Evolutionary conservation across 1,140 invertebrate genomes (phyloP).

Genomic region (Homalodisca vitripennis): DNA sequence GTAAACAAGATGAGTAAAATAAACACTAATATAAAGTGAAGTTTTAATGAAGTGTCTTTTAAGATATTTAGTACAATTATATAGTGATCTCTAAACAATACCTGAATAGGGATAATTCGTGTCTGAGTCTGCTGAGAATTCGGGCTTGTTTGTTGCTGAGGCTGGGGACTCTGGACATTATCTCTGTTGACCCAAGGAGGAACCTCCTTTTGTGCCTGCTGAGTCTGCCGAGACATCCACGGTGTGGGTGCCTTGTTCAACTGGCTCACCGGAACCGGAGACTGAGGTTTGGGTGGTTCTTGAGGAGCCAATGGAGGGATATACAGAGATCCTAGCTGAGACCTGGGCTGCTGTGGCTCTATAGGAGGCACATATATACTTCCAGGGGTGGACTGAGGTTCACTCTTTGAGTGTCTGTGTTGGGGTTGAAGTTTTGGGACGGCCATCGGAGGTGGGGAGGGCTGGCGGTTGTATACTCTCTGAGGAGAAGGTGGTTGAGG

Average conservation of each 20-base stretch:
- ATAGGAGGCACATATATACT: slow-evolving; percentile 41
- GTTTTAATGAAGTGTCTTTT: not conserved
- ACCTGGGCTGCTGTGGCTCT: slow-evolving; percentile 30
- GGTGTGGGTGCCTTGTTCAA: slow-evolving; percentile 58
- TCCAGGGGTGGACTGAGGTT: slow-evolving; percentile 31
- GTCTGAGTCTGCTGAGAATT: slow-evolving; percentile 34
- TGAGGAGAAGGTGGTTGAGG: slow-evolving; percentile 31
- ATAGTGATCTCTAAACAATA: slow-evolving; percentile 5
- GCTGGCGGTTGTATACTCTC: slow-evolving; percentile 19
- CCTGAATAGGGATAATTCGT: slow-evolving; percentile 43
- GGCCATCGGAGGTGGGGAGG: slow-evolving; percentile 18
- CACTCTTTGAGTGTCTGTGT: slow-evolving; percentile 25
- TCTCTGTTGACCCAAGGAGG: slow-evolving; percentile 52
- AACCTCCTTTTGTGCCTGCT: slow-evolving; percentile 48
- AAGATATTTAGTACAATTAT: slow-evolving; percentile 7
- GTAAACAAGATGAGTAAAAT: too few species aligned
- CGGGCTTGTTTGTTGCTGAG: slow-evolving; percentile 37
- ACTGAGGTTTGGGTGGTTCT: slow-evolving; percentile 9
- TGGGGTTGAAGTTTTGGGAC: slow-evolving; percentile 28
- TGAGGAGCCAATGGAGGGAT: slow-evolving; percentile 30
- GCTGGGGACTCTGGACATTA: slow-evolving; percentile 45
- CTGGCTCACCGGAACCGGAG: slow-evolving; percentile 23
- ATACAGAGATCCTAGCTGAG: slow-evolving; percentile 36
- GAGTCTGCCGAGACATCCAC: slow-evolving; percentile 53
- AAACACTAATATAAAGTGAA: not conserved